These are phyloP conservation scores for Sebastes cheni DNA, from an alignment of 2,797 vertebrate genomes.

Conservation along the genomic window DNA sequence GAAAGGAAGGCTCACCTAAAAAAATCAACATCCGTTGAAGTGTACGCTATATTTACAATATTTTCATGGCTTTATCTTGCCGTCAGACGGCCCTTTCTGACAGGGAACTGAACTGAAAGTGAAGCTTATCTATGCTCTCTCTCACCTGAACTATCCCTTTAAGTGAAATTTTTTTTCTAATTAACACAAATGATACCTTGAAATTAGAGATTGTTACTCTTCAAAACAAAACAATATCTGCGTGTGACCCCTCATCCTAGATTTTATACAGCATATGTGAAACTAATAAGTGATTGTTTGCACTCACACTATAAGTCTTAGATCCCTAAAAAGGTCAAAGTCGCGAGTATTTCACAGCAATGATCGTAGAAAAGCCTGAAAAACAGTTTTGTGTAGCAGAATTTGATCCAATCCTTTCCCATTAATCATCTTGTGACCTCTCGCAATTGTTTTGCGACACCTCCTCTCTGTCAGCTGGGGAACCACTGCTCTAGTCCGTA, in stretches of 20 bases:
- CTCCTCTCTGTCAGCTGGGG: not conserved
- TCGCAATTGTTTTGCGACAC: not conserved
- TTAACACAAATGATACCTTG: not conserved
- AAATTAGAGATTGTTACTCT: not conserved
- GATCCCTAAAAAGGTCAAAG: not conserved
- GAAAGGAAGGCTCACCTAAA: too few species aligned
- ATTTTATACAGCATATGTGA: not conserved
- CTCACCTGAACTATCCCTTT: too few species aligned
- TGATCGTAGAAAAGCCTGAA: not conserved
- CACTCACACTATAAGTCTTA: not conserved
- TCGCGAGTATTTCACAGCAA: not conserved
- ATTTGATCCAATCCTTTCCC: not conserved
- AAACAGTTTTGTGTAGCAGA: not conserved
- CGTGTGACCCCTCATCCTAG: not conserved
- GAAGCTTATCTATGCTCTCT: too few species aligned
- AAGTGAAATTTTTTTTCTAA: not conserved
- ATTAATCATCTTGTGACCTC: not conserved
- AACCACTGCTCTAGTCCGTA: not conserved
- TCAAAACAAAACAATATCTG: not conserved
- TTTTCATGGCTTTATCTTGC: too few species aligned
- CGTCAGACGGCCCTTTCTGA: too few species aligned
- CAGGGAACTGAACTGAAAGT: too few species aligned
- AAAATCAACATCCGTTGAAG: too few species aligned
- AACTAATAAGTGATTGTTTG: not conserved
- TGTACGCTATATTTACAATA: too few species aligned